Conservation (phyloP, 2,113 vertebrate genomes). For the Grammomys surdaster region DNA sequence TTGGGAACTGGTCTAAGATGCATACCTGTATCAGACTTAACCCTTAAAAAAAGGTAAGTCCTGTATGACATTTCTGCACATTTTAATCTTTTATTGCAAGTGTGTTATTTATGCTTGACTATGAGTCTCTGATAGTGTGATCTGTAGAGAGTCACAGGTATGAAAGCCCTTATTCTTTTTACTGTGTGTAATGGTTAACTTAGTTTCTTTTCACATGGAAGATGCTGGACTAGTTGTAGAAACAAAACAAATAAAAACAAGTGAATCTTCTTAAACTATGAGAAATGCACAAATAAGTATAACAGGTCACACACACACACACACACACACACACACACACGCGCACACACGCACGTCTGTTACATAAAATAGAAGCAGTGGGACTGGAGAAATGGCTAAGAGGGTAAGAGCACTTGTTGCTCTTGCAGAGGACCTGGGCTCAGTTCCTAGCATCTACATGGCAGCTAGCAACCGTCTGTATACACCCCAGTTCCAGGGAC, state of each 20-base stretch:
- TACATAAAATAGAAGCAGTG: not conserved
- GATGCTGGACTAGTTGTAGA: not conserved
- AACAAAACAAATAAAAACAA: conserved; percentile 29
- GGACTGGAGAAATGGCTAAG: not conserved
- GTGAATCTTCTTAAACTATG: conserved; percentile 46
- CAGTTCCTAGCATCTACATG: not conserved
- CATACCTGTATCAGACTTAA: conserved; percentile 90
- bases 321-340: not conserved
- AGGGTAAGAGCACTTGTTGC: not conserved
- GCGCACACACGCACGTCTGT: not conserved
- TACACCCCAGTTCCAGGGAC: not conserved
- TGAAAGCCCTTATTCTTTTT: not conserved
- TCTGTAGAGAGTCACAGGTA: conserved; percentile 3
- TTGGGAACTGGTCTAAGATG: conserved; percentile 93
- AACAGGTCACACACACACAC: not conserved
- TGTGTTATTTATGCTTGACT: conserved; percentile 35
- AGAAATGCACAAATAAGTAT: not conserved
- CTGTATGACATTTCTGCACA: not conserved
- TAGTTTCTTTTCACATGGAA: conserved; percentile 25
- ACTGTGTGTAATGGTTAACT: not conserved
- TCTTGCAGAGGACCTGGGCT: not conserved
- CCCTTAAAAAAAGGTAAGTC: conserved; percentile 92
- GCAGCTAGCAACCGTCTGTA: not conserved
- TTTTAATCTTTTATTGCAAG: conserved; percentile 37
- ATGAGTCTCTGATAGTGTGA: conserved; percentile 12